Conservation (phyloP, 2,888 invertebrate species). For the Temnothorax unifasciatus region DNA sequence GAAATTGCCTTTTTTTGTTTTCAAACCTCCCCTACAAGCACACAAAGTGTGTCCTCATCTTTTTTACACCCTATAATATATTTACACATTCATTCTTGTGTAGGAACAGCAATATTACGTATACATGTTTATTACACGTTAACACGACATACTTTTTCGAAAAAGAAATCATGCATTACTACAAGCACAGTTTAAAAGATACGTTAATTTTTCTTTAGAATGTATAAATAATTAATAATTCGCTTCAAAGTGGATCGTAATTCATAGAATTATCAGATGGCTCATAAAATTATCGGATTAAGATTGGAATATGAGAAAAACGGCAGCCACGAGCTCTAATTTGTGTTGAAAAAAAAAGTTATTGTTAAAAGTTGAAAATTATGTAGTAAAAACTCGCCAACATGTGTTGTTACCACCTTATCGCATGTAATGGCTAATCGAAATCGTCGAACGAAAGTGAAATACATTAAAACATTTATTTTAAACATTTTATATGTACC, state of each 20-base stretch:
- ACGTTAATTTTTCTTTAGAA: not conserved
- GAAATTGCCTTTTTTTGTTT: no score
- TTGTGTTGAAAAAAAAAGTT: not conserved
- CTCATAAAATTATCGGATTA: not conserved
- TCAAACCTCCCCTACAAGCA: no score
- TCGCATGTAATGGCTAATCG: not conserved
- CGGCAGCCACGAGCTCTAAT: not conserved
- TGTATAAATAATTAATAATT: not conserved
- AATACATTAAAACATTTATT: no score
- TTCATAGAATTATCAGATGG: not conserved
- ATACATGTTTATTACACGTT: no score
- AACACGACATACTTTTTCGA: no score
- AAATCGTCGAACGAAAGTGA: not conserved
- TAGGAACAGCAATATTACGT: no score
- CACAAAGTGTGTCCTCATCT: no score
- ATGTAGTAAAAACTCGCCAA: no score
- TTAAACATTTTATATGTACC: no score
- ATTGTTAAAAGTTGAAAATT: not conserved
- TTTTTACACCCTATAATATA: no score
- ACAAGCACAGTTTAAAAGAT: no score
- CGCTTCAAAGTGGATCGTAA: not conserved
- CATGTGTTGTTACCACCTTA: not conserved
- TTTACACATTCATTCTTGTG: no score
- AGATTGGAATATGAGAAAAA: not conserved
- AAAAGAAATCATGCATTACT: not conserved